phyloP scores from a whole-genome alignment of 2,888 invertebrate genomes.

The Notodonta ziczac region DNA sequence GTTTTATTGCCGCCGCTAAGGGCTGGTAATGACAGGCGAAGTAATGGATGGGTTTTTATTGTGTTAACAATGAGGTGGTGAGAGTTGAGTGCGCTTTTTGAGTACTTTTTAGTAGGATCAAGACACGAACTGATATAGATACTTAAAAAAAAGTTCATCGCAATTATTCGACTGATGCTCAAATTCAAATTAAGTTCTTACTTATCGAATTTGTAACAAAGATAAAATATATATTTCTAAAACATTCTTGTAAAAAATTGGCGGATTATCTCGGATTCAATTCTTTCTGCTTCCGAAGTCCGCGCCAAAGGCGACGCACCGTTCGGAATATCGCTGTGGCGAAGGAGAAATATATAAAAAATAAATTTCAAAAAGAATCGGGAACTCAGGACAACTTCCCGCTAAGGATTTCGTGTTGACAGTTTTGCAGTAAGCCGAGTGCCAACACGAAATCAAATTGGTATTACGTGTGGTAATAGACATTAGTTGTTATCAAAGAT shows the following conservation, averaged over 20 bases:
- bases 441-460: constrained; percentile 36
- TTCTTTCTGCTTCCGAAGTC: constrained; percentile 28
- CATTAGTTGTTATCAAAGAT: constrained; percentile 5
- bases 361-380: constrained; percentile 40
- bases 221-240: too few relatives aligned
- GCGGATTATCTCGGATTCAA: constrained; percentile 26
- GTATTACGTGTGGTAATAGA: constrained; percentile 42
- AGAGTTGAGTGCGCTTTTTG: background rate
- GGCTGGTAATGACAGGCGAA: background rate
- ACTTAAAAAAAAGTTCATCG: too few relatives aligned
- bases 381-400: constrained; percentile 48
- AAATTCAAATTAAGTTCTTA: too few relatives aligned
- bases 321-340: constrained; percentile 31
- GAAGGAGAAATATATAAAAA: constrained; percentile 28
- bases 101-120: background rate
- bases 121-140: too few relatives aligned
- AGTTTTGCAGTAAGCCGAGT: constrained; percentile 56
- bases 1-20: constrained; percentile 36
- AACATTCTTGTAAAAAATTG: constrained; percentile 1
- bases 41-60: constrained; percentile 6
- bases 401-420: constrained; percentile 55
- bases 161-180: too few relatives aligned
- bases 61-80: constrained; percentile 9
- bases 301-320: constrained; percentile 22
- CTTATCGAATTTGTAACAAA: too few relatives aligned